Evolutionary conservation across 2,797 vertebrate species (phyloP).

Genomic region (Sebastes paucispinis): DNA sequence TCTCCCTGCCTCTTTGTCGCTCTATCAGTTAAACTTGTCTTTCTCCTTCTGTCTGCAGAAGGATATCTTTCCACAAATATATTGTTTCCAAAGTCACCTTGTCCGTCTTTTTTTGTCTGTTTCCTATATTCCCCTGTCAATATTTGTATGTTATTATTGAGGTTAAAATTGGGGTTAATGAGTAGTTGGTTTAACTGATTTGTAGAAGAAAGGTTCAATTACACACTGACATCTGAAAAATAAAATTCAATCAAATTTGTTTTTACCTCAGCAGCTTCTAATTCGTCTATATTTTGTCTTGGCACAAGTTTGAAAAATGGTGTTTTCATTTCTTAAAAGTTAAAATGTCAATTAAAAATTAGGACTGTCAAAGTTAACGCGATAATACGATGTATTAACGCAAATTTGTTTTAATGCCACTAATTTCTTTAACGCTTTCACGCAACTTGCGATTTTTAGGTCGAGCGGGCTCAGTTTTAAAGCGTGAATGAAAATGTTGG

Average conservation of each 20-base stretch:
- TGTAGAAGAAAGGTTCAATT: background rate
- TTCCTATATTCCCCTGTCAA: background rate
- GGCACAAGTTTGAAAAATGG: background rate
- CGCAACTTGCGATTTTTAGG: no score
- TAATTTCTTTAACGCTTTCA: no score
- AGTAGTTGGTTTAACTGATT: background rate
- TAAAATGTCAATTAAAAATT: background rate
- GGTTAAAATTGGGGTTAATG: background rate
- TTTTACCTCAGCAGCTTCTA: background rate
- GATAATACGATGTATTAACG: no score
- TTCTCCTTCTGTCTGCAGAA: background rate
- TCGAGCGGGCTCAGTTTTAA: no score
- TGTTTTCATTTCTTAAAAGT: background rate
- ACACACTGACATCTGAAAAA: background rate
- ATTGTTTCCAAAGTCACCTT: background rate
- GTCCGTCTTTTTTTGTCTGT: background rate
- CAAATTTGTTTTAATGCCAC: no score
- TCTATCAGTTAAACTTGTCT: slow-evolving; percentile 7
- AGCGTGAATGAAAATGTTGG: no score
- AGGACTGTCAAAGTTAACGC: no score
- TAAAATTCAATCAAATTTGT: background rate
- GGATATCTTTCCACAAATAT: background rate
- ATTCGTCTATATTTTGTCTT: background rate
- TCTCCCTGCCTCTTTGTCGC: slow-evolving; percentile 5
- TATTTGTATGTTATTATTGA: background rate